Evolutionary conservation across 2,888 invertebrate genomes (phyloP), one percentile per base, ranked within the genome.

Genomic region (Lasioglossum calceatum): DNA sequence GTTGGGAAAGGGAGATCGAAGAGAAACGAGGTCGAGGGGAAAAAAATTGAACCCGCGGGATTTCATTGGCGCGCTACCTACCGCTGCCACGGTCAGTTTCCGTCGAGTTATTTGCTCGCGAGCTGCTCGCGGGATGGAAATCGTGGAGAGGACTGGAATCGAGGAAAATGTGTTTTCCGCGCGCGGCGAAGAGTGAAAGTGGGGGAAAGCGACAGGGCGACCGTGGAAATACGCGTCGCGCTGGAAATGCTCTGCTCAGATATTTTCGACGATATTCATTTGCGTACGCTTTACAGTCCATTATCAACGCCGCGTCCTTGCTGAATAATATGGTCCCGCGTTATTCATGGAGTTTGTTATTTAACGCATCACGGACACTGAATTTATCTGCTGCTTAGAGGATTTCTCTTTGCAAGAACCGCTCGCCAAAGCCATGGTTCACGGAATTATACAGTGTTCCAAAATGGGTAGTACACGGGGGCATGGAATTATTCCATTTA

Each of bases 41-140:
- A 86, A 89, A 90, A 90, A 90, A 90, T 89, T 89, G 88, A 89
- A 88, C 89, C 89, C 89, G 81, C 84, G 89, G 89, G 89, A 89
- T 87, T 89, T 85, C 83, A 89, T 89, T 89, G 89, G 89, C 87
- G 89, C 82, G 83, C 83, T 89, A 84, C 82, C 88, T 75, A 71
- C 82, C 64, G 76, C 84, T 72, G 88, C 81, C 85, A 83, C 82
- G 87, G 87, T 87, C 89, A 89, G 86, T 87, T 89, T 83, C 89
- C 85, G 83, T 73, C 84, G 88, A 89, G 84, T 84, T 87, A 89
- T 87, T 79, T 85, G 85, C 81, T 75, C 70, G 71, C 42, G 77
- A 58, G 42, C 70, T 23, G 77, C 79, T 42, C 73, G 54, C 77
- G 83, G 84, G 23, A 83, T 84, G 84, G 75, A 79, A 85, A 89